Base-by-base conservation (phyloP, 1,140 invertebrate species). In the Drosophila cardini region DNA sequence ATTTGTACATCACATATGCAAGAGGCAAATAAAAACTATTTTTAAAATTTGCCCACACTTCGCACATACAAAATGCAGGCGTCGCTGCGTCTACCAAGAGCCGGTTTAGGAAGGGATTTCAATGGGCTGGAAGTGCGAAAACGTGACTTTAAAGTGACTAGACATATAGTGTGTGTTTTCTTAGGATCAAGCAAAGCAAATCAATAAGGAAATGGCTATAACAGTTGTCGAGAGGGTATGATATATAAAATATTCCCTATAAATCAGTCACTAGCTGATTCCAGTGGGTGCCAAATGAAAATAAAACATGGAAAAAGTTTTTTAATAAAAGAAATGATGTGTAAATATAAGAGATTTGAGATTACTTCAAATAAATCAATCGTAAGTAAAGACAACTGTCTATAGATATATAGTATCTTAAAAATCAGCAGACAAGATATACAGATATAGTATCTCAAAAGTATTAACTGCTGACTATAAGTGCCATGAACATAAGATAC, bases 21-120 rank as follows among this genome's bases (percentile, higher is more conserved):
- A 45, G 34, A 36, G n/a, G 34, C 45, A 18, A 18, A 43, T 15
- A 45, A 60, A 45, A 26, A 78, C 34, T 72, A 69, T 69, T 76
- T 83, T 76, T 42, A 48, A 64, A 9, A 15, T 32, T 60, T 36
- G 15, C 40, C 46, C 16, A 53, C 21, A 10, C 3, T 21, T 11
- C 16, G 8, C 34, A 34, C 26, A 30, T 2, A n/a, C 34, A 1
- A n/a, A n/a, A 6, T 4, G 13, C 15, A 62, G 80, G 72, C 80
- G 76, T 65, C 80, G 36, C 16, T 48, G 32, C 34, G 53, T 65
- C 76, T 48, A 34, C 58, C 6, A 4, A 16, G 9, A 53, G 55
- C 38, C 11, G 6, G 11, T 53, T 0, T 34, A 8, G 9, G 26
- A 5, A n/a, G 40, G 26, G 45, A 13, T 40, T 26, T 10, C 9